Percentiles rank a stretch among this genome's conserved stretches.
Evolutionary conservation across 2,113 vertebrate species (phyloP).

Genomic region (Actenoides hombroni): DNA sequence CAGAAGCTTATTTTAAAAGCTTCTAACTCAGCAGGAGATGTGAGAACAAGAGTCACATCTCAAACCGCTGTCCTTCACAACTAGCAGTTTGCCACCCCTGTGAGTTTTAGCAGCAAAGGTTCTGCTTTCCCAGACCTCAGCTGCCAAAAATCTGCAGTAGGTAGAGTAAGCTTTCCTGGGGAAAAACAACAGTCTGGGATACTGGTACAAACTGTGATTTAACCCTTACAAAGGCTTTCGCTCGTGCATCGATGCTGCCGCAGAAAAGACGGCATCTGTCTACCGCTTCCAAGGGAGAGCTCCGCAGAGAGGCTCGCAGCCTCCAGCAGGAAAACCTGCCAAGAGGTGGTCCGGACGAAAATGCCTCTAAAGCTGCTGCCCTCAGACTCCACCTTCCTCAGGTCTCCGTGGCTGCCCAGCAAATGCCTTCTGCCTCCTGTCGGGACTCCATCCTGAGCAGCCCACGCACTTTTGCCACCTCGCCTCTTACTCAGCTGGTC

Average conservation of each 20-base stretch:
- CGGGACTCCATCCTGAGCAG: background rate
- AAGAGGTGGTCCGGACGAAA: too few relatives aligned
- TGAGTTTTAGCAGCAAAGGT: background rate
- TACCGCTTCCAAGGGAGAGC: background rate
- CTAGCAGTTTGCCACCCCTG: background rate
- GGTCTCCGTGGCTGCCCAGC: background rate
- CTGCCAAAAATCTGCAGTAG: background rate
- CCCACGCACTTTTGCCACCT: background rate
- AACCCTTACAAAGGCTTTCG: background rate
- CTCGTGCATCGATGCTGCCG: background rate
- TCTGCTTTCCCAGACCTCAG: background rate
- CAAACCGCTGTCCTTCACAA: background rate
- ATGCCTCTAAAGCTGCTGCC: background rate
- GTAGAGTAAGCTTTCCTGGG: constrained; percentile 1
- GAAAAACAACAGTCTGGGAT: background rate
- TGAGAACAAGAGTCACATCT: background rate
- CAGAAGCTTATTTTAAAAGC: background rate
- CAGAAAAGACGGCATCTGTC: background rate
- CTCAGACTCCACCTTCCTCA: background rate
- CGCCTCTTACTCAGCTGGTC: background rate
- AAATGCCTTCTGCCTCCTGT: background rate
- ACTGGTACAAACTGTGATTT: background rate
- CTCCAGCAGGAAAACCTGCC: background rate
- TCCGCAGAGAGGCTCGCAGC: background rate
- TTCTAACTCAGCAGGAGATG: background rate